Evolutionary conservation across 2,797 vertebrate species (phyloP).

Genomic region (Chromobotia macracanthus): DNA sequence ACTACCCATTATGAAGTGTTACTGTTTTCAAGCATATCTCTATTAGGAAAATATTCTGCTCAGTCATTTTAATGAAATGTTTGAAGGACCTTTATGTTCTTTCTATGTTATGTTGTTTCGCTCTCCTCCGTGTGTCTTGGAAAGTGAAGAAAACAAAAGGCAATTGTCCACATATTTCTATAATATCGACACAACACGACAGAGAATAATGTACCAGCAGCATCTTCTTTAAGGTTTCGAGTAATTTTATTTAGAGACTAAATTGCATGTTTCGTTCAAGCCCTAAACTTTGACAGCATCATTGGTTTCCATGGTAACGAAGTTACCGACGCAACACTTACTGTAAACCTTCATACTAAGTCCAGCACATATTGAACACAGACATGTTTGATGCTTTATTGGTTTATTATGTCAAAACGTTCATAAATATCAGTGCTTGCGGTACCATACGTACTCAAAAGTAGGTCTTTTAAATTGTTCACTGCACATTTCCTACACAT

Average conservation of each 20-base stretch:
- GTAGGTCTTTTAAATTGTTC: background rate
- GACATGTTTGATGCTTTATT: background rate
- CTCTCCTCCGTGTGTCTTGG: conserved; percentile 45
- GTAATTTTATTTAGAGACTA: background rate
- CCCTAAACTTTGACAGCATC: background rate
- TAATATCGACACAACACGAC: background rate
- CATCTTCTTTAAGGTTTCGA: background rate
- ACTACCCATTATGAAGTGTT: no score
- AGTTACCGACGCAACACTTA: conserved; percentile 27
- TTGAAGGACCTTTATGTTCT: conserved; percentile 61
- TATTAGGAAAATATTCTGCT: no score
- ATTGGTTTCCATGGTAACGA: conserved; percentile 63
- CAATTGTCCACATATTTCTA: background rate
- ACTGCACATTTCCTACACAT: background rate
- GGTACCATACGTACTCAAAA: conserved; percentile 37
- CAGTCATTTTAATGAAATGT: conserved; percentile 61
- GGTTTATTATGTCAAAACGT: conserved; percentile 46
- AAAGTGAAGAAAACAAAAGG: background rate
- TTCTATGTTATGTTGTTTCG: background rate
- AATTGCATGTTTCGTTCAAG: conserved; percentile 37
- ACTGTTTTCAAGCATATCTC: no score
- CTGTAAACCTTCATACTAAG: conserved; percentile 58
- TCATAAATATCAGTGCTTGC: conserved; percentile 42
- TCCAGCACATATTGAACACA: background rate
- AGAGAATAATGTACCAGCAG: background rate